Evolutionary conservation across 2,888 invertebrate species (phyloP), one percentile per base, ranked within the genome.

Genomic region (Cephus sareptanus): DNA sequence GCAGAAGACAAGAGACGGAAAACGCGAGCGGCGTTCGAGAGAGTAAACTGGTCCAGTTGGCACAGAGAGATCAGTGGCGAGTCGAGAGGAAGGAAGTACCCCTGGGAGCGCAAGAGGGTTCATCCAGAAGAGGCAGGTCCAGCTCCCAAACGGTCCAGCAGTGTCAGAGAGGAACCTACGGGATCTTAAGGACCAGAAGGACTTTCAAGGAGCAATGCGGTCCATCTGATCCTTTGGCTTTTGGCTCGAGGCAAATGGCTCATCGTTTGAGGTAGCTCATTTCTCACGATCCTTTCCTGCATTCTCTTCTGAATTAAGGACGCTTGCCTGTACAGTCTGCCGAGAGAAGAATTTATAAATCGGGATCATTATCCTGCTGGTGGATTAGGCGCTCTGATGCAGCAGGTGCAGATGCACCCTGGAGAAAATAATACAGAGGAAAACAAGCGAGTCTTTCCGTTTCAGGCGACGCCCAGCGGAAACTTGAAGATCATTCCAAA

Each of bases 401-500:
- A 87, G 71, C 87, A 88, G 73, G 82, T 86, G 81, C 85, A 84
- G 73, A 77, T 82, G 76, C 79, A 84, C 71, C 79, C 84, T 13
- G 83, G 82, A 37, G 77, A 80, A n/a, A 83, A 84, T 73, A 81
- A 79, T 74, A 77, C 77, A 30, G 82, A 82, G 56, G 84, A 87
- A 12, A 69, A 80, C 30, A 86, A 81, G 37, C 83, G 89, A 75
- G 83, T 86, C n/a, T 95, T 95, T 89, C 95, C 95, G 3, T 95
- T 95, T 86, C 94, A 94, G 87, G 89, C 93, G 2, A 95, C 95
- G 1, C 94, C 95, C 0, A 95, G 95, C 89, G 95, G 95, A 83
- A 94, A 95, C 89, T 91, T 95, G 76, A 95, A 95, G 92, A 94
- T 95, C 79, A 92, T 94, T 78, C 94, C 95, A 2, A 94, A 95